Conservation (phyloP, 1,140 invertebrate species). For the Mycetomoellerius zeteki region DNA sequence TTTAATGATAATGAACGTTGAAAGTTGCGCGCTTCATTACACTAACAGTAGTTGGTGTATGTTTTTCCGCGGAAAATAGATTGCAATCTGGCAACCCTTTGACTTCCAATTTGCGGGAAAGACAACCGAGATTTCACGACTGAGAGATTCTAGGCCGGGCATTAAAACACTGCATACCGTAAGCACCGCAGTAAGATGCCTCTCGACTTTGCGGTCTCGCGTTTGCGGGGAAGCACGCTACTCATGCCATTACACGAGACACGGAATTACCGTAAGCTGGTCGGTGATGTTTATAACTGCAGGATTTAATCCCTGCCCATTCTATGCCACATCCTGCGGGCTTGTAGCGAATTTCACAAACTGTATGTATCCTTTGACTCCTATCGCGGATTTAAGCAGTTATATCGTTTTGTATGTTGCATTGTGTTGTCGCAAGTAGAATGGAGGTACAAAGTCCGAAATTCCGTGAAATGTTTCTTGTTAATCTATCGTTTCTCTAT, state of each 20-base stretch:
- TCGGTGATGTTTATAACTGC: slow-evolving; percentile 74
- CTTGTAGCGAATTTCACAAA: slow-evolving; percentile 45
- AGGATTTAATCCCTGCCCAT: slow-evolving; percentile 70
- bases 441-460: neutral
- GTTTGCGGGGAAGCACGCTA: slow-evolving; percentile 54
- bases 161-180: slow-evolving; percentile 63
- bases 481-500: neutral
- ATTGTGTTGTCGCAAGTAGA: slow-evolving; percentile 15
- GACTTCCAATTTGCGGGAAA: slow-evolving; percentile 35
- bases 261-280: slow-evolving; percentile 73
- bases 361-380: slow-evolving; percentile 60
- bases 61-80: slow-evolving; percentile 9
- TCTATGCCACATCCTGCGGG: slow-evolving; percentile 48
- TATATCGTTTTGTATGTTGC: slow-evolving; percentile 13
- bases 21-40: slow-evolving; percentile 21
- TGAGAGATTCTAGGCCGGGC: slow-evolving; percentile 43
- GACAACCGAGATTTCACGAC: slow-evolving; percentile 56
- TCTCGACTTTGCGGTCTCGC: slow-evolving; percentile 69
- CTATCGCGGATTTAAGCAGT: slow-evolving; percentile 33
- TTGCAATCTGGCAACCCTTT: slow-evolving; percentile 18
- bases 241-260: slow-evolving; percentile 64
- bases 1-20: neutral
- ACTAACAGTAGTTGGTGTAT: neutral
- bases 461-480: neutral
- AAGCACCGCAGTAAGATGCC: slow-evolving; percentile 66